Evolutionary conservation across 2,888 invertebrate species (phyloP).

Genomic region (Eupsilia transversa): DNA sequence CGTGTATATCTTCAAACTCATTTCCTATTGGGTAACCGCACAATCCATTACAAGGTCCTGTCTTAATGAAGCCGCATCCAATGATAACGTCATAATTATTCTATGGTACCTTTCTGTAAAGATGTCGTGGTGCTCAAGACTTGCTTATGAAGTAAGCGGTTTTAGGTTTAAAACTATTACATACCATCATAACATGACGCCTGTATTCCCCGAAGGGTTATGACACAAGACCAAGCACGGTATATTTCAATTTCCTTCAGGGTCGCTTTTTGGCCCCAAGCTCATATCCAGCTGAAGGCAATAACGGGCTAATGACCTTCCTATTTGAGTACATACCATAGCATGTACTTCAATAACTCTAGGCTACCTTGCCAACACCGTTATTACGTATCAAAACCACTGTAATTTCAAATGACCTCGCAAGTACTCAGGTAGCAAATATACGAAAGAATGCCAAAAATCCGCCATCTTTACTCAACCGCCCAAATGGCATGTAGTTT

Average conservation of each 20-base stretch:
- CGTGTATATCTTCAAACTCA: constrained; percentile 33
- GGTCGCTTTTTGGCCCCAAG: constrained; percentile 7
- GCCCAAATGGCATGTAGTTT: constrained; percentile 44
- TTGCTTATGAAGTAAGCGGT: neutral
- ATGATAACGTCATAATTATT: constrained; percentile 20
- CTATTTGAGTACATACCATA: constrained; percentile 9
- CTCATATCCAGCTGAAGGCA: neutral
- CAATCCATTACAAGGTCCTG: constrained; percentile 58
- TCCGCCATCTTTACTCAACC: constrained; percentile 33
- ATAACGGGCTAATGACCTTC: constrained; percentile 31
- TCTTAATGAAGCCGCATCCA: constrained; percentile 16
- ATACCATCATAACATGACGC: no score
- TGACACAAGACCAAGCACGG: neutral
- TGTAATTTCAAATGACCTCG: constrained; percentile 51
- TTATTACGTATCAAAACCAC: constrained; percentile 35
- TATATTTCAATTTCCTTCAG: constrained; percentile 5
- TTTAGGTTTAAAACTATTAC: neutral
- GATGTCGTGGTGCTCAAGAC: neutral
- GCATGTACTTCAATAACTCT: constrained; percentile 6
- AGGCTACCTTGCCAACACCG: constrained; percentile 13
- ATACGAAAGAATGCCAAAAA: constrained; percentile 53
- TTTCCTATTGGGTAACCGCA: constrained; percentile 60
- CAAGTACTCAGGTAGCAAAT: neutral
- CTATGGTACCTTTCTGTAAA: neutral
- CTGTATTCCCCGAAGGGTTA: neutral